A percentile compares a stretch with the other conserved stretches of the same genome.
These are phyloP conservation scores for Ciona savignyi DNA, from an alignment of 23 tunicate species.

Conservation along the genomic window DNA sequence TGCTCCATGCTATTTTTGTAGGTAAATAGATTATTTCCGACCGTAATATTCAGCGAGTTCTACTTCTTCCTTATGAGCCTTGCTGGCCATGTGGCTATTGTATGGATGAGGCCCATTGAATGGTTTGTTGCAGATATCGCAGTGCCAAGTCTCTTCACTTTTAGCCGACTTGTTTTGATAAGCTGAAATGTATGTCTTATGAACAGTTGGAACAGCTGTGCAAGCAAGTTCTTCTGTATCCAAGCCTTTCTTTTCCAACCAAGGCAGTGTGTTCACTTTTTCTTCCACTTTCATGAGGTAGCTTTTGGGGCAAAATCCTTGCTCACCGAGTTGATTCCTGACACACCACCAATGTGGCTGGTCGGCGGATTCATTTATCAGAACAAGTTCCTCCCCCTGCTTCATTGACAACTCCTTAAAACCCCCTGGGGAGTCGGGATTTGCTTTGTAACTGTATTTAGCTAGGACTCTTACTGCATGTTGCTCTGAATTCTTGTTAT, in stretches of 20 bases:
- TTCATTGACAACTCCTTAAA: not conserved
- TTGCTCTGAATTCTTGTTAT: too few relatives aligned
- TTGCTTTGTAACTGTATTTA: conserved; percentile 10
- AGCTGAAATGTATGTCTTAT: not conserved
- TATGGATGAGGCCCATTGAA: conserved; percentile 14
- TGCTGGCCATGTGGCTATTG: conserved; percentile 11
- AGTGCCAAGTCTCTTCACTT: not conserved
- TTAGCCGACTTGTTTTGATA: not conserved
- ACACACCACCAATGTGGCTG: conserved; percentile 18
- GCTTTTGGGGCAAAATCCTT: conserved; percentile 3
- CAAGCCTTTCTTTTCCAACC: not conserved
- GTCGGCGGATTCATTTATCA: not conserved
- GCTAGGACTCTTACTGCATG: too few relatives aligned
- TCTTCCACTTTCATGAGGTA: conserved; percentile 10
- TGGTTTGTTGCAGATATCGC: not conserved
- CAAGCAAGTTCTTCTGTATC: not conserved
- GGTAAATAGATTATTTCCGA: not conserved
- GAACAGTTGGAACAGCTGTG: not conserved
- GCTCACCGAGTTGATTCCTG: not conserved
- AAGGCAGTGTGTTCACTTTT: conserved; percentile 4
- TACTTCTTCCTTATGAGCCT: conserved; percentile 15
- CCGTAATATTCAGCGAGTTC: conserved; percentile 2
- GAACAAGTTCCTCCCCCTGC: conserved; percentile 4
- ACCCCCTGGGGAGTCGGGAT: not conserved
- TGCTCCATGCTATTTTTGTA: too few relatives aligned